These are phyloP conservation scores for Drosophila lacicola DNA, from an alignment of 2,888 invertebrate genomes.

Conservation along the genomic window DNA sequence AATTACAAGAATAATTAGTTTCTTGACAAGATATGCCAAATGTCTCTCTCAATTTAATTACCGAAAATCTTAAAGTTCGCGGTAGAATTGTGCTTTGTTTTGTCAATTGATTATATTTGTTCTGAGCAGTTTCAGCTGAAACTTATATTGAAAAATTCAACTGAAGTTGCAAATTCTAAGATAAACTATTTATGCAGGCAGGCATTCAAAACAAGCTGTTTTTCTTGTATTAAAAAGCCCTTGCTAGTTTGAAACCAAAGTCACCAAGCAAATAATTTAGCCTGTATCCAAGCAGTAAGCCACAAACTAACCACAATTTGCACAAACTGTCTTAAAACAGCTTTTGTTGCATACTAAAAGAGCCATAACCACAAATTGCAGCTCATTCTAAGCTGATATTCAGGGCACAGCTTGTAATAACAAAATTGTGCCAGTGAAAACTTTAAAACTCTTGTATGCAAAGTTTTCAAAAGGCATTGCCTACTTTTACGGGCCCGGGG, in stretches of 20 bases:
- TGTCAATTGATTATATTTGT: too few relatives aligned
- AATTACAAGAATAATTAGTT: neutral
- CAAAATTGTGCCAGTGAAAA: neutral
- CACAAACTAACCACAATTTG: constrained; percentile 30
- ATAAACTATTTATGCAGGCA: neutral
- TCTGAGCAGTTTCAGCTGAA: too few relatives aligned
- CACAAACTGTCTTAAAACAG: constrained; percentile 12
- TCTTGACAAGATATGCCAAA: neutral
- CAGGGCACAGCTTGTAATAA: neutral
- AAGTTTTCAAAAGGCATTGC: constrained; percentile 3
- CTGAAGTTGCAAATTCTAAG: too few relatives aligned
- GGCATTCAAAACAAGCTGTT: neutral
- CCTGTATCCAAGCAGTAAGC: neutral
- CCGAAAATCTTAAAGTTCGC: too few relatives aligned
- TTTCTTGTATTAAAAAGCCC: too few relatives aligned
- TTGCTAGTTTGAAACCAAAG: neutral
- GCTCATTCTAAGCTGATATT: constrained; percentile 6
- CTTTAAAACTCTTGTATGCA: neutral
- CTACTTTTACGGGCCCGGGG: constrained; percentile 16
- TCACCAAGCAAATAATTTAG: neutral
- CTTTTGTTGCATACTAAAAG: constrained; percentile 5
- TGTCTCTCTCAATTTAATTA: too few relatives aligned
- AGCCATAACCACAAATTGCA: constrained; percentile 23
- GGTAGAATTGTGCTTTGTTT: too few relatives aligned
- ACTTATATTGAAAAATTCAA: too few relatives aligned